Conservation (phyloP, 2,888 invertebrate species). For the Tuta absoluta region DNA sequence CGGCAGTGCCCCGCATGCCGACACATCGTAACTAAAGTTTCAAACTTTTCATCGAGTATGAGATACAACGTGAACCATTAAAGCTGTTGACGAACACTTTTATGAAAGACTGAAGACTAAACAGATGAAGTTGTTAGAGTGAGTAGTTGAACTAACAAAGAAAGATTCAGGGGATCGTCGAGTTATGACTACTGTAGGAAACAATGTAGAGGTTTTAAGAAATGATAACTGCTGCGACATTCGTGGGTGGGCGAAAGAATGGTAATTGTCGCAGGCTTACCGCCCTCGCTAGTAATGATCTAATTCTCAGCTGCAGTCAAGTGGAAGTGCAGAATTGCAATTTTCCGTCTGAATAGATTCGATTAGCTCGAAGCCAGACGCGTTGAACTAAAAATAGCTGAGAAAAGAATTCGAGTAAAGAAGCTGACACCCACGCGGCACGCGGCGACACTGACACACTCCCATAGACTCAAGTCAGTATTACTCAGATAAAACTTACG, state of each 20-base stretch:
- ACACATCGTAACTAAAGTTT: conserved; percentile 43
- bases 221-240: not conserved
- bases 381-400: conserved; percentile 55
- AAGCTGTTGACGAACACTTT: conserved; percentile 38
- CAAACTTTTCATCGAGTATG: conserved; percentile 50
- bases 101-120: conserved; percentile 52
- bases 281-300: conserved; percentile 1
- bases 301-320: conserved; percentile 41
- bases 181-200: conserved; percentile 17
- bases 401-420: conserved; percentile 46
- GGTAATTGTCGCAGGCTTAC: not conserved
- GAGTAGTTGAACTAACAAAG: conserved; percentile 29
- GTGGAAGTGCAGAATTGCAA: conserved; percentile 34
- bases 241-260: not conserved
- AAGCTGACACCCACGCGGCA: conserved; percentile 14
- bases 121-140: conserved; percentile 43
- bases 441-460: conserved; percentile 11
- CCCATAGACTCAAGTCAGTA: not conserved
- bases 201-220: conserved; percentile 19
- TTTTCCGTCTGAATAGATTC: conserved; percentile 44
- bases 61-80: conserved; percentile 46
- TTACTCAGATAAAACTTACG: too few relatives aligned
- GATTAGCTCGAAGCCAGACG: conserved; percentile 37
- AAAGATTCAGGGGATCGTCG: conserved; percentile 20
- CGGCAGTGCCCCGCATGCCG: conserved; percentile 33